Evolutionary conservation across 2,888 invertebrate species (phyloP), one percentile per base, ranked within the genome.

Genomic region (Zeuzera pyrina): DNA sequence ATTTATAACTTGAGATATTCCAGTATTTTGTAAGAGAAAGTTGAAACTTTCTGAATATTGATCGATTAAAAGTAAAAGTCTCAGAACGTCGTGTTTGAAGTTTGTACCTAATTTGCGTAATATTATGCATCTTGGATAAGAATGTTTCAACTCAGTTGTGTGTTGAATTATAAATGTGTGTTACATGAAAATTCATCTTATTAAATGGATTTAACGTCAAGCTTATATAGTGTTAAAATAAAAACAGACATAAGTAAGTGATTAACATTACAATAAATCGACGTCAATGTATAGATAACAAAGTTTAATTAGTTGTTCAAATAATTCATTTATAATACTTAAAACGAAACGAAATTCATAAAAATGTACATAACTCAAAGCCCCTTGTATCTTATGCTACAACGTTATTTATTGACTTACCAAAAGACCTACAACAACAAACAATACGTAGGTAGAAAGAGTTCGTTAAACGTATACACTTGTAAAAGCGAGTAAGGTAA

Each of bases 61-160:
- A 72, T 73, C 57, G 63, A 67, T 67, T 67, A 67, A 73, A 74
- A 76, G 73, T 74, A 74, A 77, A 71, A 76, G 71, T 70, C 47
- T 34, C 36, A 42, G 40, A 44, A 35, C 35, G 30, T 29, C 47
- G 38, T 45, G 44, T 57, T 56, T 54, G 46, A 47, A 35, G 47
- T 52, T 45, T 42, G 36, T 43, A 46, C 38, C 31, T 39, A 49
- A 55, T 65, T 61, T 58, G 56, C 56, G 57, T 67, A 64, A 68
- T 54, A 49, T 45, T 52, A 51, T 49, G 43, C 49, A 50, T 52
- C 47, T 42, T 42, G 47, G 49, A 52, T 59, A 39, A 36, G 37
- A 35, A 30, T 33, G 15, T 37, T 36, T 42, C 37, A n/a, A n/a
- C n/a, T n/a, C n/a, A n/a, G n/a, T n/a, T n/a, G n/a, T n/a, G 32